Evolutionary conservation across 2,888 invertebrate species (phyloP).

Genomic region (Meghimatium bilineatum): DNA sequence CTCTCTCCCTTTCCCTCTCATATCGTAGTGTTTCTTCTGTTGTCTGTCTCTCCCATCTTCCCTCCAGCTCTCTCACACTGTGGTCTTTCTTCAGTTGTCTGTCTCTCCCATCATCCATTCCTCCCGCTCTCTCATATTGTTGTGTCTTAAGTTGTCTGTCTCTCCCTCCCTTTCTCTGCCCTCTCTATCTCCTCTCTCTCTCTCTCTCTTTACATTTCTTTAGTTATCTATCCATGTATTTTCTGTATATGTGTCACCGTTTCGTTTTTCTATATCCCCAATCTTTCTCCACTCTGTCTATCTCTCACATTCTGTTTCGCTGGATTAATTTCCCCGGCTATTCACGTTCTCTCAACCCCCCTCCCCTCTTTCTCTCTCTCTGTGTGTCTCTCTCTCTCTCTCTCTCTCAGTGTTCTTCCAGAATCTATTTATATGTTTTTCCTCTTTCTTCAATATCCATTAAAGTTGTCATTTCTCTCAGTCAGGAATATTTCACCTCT

Average conservation of each 20-base stretch:
- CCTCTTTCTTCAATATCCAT: too few species aligned
- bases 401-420: too few species aligned
- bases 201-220: not conserved
- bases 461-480: too few species aligned
- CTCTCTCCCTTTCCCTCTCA: not conserved
- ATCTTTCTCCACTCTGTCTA: too few species aligned
- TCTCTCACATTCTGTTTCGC: too few species aligned
- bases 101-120: not conserved
- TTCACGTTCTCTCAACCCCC: not conserved
- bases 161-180: not conserved
- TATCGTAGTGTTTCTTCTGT: not conserved
- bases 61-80: not conserved
- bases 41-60: not conserved
- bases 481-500: too few species aligned
- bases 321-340: too few species aligned
- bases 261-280: too few species aligned
- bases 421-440: too few species aligned
- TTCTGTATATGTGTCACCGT: not conserved
- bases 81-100: not conserved
- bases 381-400: not conserved
- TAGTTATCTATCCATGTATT: too few species aligned
- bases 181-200: not conserved
- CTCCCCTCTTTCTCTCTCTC: not conserved
- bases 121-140: not conserved
- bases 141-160: not conserved